Percentiles rank a stretch among this genome's conserved stretches.
Evolutionary conservation across 1,140 invertebrate species (phyloP).

Genomic region (Leptestheria dahalacensis): DNA sequence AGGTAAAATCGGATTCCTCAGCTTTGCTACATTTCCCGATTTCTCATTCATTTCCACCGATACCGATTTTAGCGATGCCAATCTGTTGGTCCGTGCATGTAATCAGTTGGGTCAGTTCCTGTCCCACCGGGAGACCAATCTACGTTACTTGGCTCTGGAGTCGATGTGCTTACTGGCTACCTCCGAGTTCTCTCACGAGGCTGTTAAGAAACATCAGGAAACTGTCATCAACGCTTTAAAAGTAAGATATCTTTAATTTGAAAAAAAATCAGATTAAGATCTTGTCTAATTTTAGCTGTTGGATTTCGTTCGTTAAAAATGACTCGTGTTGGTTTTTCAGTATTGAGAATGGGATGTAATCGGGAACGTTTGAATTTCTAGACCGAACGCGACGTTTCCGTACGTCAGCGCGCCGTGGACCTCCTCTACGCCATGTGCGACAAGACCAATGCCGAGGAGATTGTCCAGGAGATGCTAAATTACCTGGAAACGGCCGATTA

Average conservation of each 20-base stretch:
- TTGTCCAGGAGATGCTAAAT: conserved; percentile 98
- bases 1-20: conserved; percentile 28
- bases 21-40: no score
- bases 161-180: conserved; percentile 99
- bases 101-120: conserved; percentile 98
- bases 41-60: not conserved
- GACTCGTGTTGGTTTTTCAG: conserved; percentile 9
- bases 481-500: conserved; percentile 99
- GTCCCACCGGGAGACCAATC: conserved; percentile 95
- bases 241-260: no score
- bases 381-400: conserved; percentile 98
- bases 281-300: no score
- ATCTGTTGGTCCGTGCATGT: conserved; percentile 90
- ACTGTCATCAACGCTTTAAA: conserved; percentile 98
- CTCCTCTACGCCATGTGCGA: conserved; percentile 99
- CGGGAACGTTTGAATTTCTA: no score
- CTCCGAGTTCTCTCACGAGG: conserved; percentile 98
- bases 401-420: conserved; percentile 95
- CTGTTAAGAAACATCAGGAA: conserved; percentile 99
- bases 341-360: conserved; percentile 14
- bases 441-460: conserved; percentile 96
- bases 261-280: no score
- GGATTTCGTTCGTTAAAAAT: no score
- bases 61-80: conserved; percentile 60
- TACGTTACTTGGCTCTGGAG: conserved; percentile 93